Evolutionary conservation across 2,113 vertebrate species (phyloP), one percentile per base, ranked within the genome.

Genomic region (Myotis davidii): DNA sequence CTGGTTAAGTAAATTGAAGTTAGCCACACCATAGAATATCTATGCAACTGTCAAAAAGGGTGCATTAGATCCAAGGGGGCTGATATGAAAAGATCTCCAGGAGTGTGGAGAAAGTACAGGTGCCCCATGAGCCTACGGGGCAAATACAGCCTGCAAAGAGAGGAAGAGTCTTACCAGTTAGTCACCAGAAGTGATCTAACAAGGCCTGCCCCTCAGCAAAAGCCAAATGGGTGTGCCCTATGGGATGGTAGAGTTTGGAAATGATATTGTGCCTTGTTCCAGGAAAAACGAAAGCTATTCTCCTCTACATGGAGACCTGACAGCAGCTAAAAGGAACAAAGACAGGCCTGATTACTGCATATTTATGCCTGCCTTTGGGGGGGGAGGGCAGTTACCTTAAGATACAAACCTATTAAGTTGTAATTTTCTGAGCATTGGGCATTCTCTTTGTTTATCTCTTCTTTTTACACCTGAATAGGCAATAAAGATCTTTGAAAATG

Each of bases 381-480:
- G 14, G n/a, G 54, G 77, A 59, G 81, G 81, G 56, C 59, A n/a
- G 5, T 64, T 87, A 88, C 50, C 67, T 78, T 42, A 73, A 48
- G 29, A 85, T 69, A 56, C 65, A 59, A 74, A 54, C 48, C 18
- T 81, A 1, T 34, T 34, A 94, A 23, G 37, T 18, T 69, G 1
- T 59, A 94, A 29, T 14, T 93, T 85, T 95, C 77, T 90, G 48
- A 92, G 39, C 85, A 78, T 32, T 50, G 56, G 65, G 69, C 12
- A 76, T 92, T 85, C 92, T 85, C 88, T 67, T 88, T 91, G 61
- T 83, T 86, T 89, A 64, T 76, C 77, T 92, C 93, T 94, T 82
- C 72, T 89, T 56, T 94, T 54, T 65, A 92, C 8, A 48, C 50
- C 45, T 50, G 48, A 88, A 70, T 74, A 54, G 74, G 87, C 84